A percentile compares a stretch with the other conserved stretches of the same genome.
Conservation (phyloP, 1,140 invertebrate genomes). For the Phenacoccus solenopsis region DNA sequence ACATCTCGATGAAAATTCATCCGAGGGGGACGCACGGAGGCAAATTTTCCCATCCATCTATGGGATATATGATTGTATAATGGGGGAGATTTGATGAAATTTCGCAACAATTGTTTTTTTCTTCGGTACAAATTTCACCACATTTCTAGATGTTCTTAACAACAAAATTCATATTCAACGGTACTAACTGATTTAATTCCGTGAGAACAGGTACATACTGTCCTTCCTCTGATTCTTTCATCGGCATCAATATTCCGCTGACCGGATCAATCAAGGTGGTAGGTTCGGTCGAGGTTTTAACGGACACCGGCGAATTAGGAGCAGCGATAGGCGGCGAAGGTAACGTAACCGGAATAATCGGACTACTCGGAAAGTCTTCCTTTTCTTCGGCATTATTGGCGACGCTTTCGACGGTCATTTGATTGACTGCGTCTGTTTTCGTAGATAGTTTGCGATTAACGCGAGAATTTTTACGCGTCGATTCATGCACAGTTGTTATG, state of each 20-base stretch:
- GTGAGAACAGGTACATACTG: constrained; percentile 49
- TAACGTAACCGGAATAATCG: constrained; percentile 4
- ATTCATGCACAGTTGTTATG: constrained; percentile 5
- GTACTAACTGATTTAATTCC: constrained; percentile 23
- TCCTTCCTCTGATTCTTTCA: constrained; percentile 57
- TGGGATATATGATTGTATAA: too few species aligned
- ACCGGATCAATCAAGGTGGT: constrained; percentile 58
- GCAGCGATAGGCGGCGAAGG: constrained; percentile 35
- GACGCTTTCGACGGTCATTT: background rate
- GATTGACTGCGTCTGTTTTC: background rate
- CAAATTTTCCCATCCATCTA: background rate
- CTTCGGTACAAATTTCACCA: background rate
- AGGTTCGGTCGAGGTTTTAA: constrained; percentile 35
- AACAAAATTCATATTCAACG: constrained; percentile 17
- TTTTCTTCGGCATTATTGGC: constrained; percentile 18
- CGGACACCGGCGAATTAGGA: constrained; percentile 30
- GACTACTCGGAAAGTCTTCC: constrained; percentile 12
- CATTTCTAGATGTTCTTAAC: constrained; percentile 9
- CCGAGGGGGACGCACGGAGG: background rate
- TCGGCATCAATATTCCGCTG: constrained; percentile 56
- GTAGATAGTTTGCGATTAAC: constrained; percentile 20
- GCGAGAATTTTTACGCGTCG: constrained; percentile 25
- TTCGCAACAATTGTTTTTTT: background rate
- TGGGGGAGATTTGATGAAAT: background rate
- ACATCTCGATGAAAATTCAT: background rate